Evolutionary conservation across 2,888 invertebrate species (phyloP).

Genomic region (Tiliacea citrago): DNA sequence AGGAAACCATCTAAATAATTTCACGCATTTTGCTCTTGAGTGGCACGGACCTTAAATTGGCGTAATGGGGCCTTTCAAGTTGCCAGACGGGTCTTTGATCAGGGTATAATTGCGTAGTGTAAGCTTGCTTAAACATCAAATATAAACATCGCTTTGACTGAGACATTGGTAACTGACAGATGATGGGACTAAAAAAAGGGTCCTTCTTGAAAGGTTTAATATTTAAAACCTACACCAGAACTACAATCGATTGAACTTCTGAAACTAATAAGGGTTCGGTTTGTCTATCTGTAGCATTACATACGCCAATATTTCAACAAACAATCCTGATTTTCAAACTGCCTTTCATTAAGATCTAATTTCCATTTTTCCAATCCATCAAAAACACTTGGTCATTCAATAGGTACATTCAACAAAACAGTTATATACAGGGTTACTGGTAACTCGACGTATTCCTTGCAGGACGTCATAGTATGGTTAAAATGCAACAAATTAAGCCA

Average conservation of each 20-base stretch:
- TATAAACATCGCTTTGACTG: not conserved
- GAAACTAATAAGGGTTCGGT: not conserved
- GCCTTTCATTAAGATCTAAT: not conserved
- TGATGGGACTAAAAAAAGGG: no score
- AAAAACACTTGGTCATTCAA: not conserved
- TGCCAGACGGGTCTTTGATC: conserved; percentile 14
- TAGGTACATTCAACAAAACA: not conserved
- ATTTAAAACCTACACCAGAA: no score
- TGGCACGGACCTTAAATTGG: conserved; percentile 3
- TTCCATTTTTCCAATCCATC: not conserved
- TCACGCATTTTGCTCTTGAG: conserved; percentile 9
- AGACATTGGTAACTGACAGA: conserved; percentile 3
- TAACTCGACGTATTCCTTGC: no score
- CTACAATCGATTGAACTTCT: not conserved
- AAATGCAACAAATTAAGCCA: no score
- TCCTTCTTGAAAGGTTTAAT: no score
- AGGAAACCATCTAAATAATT: conserved; percentile 34
- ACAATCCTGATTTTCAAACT: not conserved
- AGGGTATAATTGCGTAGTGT: conserved; percentile 10
- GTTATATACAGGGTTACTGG: no score
- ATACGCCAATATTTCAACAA: not conserved
- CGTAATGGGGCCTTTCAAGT: conserved; percentile 20
- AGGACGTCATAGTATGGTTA: no score
- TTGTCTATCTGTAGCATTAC: not conserved
- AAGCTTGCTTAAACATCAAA: conserved; percentile 18